phyloP scores from a whole-genome alignment of 2,888 invertebrate species.

The Tipula helvola region DNA sequence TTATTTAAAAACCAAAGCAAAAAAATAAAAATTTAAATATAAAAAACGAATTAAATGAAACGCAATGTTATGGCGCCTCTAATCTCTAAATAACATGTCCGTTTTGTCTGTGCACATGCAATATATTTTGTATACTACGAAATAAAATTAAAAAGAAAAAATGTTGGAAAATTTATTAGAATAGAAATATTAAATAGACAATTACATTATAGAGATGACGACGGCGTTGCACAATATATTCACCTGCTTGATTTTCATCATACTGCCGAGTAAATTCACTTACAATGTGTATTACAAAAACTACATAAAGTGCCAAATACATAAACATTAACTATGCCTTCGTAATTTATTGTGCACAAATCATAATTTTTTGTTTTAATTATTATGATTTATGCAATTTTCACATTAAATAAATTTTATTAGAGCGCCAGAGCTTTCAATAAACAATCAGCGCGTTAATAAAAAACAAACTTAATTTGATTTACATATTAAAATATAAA shows the following conservation, averaged over 20 bases:
- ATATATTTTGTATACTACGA: background rate
- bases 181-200: background rate
- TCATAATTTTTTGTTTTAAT: too few species aligned
- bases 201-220: background rate
- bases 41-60: background rate
- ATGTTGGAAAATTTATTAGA: background rate
- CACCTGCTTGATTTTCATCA: background rate
- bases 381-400: too few species aligned
- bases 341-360: background rate
- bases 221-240: background rate
- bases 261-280: background rate
- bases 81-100: slow-evolving; percentile 4
- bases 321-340: background rate
- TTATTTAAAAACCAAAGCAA: background rate
- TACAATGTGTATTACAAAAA: too few species aligned
- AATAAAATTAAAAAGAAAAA: background rate
- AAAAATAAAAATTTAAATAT: background rate
- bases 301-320: background rate
- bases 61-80: background rate
- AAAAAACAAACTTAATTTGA: background rate
- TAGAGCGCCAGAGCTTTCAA: too few species aligned
- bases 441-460: background rate
- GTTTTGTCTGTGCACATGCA: slow-evolving; percentile 4
- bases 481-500: background rate
- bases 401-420: too few species aligned